Evolutionary conservation across 1,140 invertebrate genomes (phyloP).

Genomic region (Probaryconus sp.): DNA sequence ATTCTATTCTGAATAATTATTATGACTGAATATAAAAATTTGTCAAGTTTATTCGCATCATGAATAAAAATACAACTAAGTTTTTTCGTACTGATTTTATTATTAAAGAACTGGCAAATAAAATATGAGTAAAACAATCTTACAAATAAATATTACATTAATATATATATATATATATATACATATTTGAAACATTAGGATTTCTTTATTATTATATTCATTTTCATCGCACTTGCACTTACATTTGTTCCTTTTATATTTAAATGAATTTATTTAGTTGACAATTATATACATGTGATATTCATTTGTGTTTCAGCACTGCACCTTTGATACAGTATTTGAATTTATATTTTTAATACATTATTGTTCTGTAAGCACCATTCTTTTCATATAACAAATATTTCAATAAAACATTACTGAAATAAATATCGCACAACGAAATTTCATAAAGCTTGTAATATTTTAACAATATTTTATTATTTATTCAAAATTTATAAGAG

Average conservation of each 20-base stretch:
- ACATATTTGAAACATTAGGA: constrained; percentile 9
- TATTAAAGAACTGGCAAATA: neutral
- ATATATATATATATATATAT: constrained; percentile 29
- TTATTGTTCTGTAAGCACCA: constrained; percentile 35
- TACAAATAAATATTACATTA: constrained; percentile 15
- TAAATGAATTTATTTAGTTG: constrained; percentile 11
- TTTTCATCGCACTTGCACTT: neutral
- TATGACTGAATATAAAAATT: too few relatives aligned
- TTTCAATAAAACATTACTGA: too few relatives aligned
- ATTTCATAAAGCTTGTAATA: too few relatives aligned
- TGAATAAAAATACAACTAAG: too few relatives aligned
- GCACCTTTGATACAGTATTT: too few relatives aligned
- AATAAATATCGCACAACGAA: too few relatives aligned
- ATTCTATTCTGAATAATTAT: too few relatives aligned
- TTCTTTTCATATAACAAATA: constrained; percentile 15
- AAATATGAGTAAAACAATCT: constrained; percentile 15
- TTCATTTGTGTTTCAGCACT: constrained; percentile 11
- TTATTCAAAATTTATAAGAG: too few relatives aligned
- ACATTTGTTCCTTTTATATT: neutral
- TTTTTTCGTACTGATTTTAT: too few relatives aligned
- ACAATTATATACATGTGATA: constrained; percentile 33
- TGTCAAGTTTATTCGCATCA: too few relatives aligned
- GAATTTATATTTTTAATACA: too few relatives aligned
- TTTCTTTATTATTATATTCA: neutral
- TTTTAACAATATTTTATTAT: too few relatives aligned